phyloP scores from a whole-genome alignment of 23 tunicate species.

The Diplosoma virens region DNA sequence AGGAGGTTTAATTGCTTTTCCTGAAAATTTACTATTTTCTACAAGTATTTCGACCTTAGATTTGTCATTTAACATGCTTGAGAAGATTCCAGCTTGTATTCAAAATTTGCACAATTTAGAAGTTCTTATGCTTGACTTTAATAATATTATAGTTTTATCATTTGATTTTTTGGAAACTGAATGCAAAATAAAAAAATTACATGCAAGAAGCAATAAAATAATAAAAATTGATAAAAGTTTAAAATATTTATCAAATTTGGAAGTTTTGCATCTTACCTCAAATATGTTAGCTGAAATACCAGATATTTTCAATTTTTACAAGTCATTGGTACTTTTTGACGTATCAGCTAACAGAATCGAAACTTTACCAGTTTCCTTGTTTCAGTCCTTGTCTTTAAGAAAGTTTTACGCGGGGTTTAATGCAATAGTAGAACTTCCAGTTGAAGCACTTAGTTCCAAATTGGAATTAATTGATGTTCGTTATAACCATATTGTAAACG shows the following conservation, averaged over 20 bases:
- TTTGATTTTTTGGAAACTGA: neutral
- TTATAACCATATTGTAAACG: neutral
- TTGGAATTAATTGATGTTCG: constrained; percentile 4
- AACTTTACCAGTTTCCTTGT: neutral
- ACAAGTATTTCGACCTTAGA: neutral
- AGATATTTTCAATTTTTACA: neutral
- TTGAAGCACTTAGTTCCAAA: neutral
- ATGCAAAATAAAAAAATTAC: too few species aligned
- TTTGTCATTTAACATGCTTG: neutral
- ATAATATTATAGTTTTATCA: neutral
- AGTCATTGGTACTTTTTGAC: neutral
- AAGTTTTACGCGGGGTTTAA: neutral
- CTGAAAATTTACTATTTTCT: neutral
- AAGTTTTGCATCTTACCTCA: neutral
- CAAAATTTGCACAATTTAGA: neutral
- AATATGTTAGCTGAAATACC: neutral
- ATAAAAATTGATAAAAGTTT: neutral
- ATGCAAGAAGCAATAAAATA: neutral
- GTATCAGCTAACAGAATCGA: neutral
- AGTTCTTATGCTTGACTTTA: neutral
- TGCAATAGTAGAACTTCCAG: neutral
- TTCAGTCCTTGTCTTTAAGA: neutral
- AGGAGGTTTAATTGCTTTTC: neutral
- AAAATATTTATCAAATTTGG: neutral
- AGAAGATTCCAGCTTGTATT: neutral